These are phyloP conservation scores for Telmatochromis sp. DNA, from an alignment of 2,113 vertebrate species.

Conservation along the genomic window DNA sequence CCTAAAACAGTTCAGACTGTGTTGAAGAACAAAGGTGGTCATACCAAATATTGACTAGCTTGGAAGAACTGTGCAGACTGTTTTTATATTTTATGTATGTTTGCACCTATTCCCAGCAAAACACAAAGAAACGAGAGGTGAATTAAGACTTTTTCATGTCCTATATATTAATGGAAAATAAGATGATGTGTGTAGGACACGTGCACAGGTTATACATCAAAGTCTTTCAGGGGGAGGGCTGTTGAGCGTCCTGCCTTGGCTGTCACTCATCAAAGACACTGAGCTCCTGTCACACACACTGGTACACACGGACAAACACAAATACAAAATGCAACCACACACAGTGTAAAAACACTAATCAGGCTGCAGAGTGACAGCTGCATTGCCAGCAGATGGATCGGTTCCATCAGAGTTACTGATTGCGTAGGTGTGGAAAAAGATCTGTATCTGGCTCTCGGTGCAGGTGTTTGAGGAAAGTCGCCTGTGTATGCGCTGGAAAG, in stretches of 20 bases:
- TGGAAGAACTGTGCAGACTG: neutral
- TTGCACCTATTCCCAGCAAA: neutral
- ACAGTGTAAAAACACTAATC: neutral
- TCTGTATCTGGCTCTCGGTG: constrained; percentile 17
- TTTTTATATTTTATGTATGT: neutral
- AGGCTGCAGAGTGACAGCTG: constrained; percentile 13
- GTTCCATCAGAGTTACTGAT: constrained; percentile 15
- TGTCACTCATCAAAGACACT: constrained; percentile 30
- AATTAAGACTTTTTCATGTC: neutral
- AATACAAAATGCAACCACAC: neutral
- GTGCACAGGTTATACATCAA: neutral
- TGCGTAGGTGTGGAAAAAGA: constrained; percentile 42
- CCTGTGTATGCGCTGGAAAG: neutral
- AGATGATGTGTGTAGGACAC: neutral
- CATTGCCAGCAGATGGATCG: constrained; percentile 5
- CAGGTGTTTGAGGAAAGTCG: neutral
- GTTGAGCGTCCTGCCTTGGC: constrained; percentile 23
- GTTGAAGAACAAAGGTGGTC: neutral
- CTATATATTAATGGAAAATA: neutral
- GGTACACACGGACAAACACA: neutral
- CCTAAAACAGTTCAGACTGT: neutral
- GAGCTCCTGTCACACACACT: neutral
- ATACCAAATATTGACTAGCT: neutral
- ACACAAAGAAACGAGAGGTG: neutral
- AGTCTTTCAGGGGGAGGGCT: neutral